phyloP scores from a whole-genome alignment of 2,888 invertebrate species.

The Plebejus argus region DNA sequence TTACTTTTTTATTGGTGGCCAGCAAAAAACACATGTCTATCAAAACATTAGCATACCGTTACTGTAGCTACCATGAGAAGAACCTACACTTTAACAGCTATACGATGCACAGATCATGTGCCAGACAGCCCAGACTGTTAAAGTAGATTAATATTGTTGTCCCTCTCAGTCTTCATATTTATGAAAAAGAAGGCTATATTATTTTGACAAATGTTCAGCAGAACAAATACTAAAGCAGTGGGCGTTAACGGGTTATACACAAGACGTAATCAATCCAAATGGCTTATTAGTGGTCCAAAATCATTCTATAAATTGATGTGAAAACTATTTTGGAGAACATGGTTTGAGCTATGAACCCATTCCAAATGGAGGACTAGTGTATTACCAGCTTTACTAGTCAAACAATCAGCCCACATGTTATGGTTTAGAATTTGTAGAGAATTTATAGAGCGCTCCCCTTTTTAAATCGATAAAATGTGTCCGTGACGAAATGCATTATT shows the following conservation, averaged over 20 bases:
- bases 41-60: not conserved
- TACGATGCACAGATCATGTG: slow-evolving; percentile 30
- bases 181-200: not conserved
- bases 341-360: not conserved
- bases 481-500: slow-evolving; percentile 2
- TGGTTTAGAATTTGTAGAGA: slow-evolving; percentile 54
- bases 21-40: not conserved
- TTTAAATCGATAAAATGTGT: slow-evolving; percentile 16
- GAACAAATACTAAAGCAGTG: not conserved
- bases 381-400: slow-evolving; percentile 49
- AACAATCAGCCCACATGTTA: slow-evolving; percentile 60
- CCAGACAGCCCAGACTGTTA: not conserved
- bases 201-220: not conserved
- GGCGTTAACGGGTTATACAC: not conserved
- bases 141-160: not conserved
- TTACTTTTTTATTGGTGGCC: not conserved
- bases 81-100: slow-evolving; percentile 1
- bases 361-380: not conserved
- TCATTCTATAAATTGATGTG: not conserved
- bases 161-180: not conserved
- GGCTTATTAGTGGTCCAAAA: too few relatives aligned
- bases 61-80: not conserved
- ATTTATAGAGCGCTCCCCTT: slow-evolving; percentile 37
- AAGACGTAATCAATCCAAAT: not conserved
- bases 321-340: not conserved